These are phyloP conservation scores for Clarias laeviceps DNA, from an alignment of 2,797 vertebrate genomes.

Conservation along the genomic window DNA sequence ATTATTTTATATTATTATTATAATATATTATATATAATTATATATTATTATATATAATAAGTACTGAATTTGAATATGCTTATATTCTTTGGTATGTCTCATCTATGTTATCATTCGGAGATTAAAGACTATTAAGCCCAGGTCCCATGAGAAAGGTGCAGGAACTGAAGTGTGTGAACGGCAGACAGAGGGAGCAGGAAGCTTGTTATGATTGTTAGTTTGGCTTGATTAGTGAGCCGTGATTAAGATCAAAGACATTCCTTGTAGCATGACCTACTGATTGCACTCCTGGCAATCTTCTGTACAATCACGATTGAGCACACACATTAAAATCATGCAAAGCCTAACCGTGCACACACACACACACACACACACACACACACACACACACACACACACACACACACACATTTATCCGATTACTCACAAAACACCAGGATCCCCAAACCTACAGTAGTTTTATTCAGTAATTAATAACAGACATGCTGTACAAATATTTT, in stretches of 20 bases:
- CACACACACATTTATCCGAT: background rate
- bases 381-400: constrained; percentile 11
- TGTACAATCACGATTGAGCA: constrained; percentile 34
- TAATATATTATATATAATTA: too few relatives aligned
- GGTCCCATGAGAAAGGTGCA: background rate
- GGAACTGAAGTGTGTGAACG: constrained; percentile 26
- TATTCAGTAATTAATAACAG: background rate
- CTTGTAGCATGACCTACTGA: constrained; percentile 46
- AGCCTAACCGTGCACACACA: background rate
- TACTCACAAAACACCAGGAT: background rate
- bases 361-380: constrained; percentile 8
- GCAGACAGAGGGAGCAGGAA: constrained; percentile 59
- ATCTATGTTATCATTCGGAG: background rate
- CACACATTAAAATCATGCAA: constrained; percentile 26
- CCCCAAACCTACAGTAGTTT: background rate
- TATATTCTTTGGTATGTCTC: background rate
- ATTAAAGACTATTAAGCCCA: constrained; percentile 44
- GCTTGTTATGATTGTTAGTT: constrained; percentile 56
- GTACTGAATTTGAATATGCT: background rate
- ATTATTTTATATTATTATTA: too few relatives aligned
- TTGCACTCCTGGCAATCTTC: constrained; percentile 47
- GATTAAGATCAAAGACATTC: constrained; percentile 69
- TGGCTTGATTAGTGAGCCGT: constrained; percentile 64
- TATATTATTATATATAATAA: too few relatives aligned
- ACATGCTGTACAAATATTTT: background rate